Conservation (phyloP, 1,140 invertebrate genomes). For the Drosophila santomea region DNA sequence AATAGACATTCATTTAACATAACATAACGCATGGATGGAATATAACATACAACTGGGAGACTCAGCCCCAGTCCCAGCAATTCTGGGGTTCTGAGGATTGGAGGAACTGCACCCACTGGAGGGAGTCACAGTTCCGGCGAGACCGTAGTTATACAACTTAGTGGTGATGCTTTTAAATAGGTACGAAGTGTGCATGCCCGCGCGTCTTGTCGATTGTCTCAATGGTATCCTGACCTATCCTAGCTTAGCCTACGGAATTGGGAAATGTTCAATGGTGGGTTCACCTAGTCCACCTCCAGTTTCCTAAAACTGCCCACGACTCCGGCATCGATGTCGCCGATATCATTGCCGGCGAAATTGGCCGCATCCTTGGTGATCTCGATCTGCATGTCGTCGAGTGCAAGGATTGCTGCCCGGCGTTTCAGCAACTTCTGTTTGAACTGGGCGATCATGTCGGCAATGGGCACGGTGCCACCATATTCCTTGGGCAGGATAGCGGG, state of each 20-base stretch:
- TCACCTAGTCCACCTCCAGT: conserved; percentile 90
- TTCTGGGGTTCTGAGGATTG: neutral
- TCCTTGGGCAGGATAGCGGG: conserved; percentile 92
- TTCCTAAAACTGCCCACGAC: conserved; percentile 92
- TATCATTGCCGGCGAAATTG: conserved; percentile 87
- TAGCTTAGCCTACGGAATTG: conserved; percentile 55
- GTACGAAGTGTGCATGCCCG: conserved; percentile 59
- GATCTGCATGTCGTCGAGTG: conserved; percentile 92
- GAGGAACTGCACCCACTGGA: neutral
- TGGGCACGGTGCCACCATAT: conserved; percentile 92
- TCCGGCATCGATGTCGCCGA: conserved; percentile 88
- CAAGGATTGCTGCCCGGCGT: conserved; percentile 88
- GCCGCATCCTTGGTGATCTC: conserved; percentile 88
- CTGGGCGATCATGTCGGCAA: conserved; percentile 91
- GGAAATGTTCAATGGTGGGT: neutral
- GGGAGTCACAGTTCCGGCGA: conserved; percentile 7
- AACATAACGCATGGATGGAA: conserved; percentile 55
- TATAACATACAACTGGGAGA: conserved; percentile 43
- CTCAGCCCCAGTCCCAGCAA: conserved; percentile 24
- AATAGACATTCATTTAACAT: conserved; percentile 63
- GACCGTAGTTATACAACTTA: conserved; percentile 60
- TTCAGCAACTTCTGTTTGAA: conserved; percentile 89
- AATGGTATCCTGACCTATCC: conserved; percentile 71
- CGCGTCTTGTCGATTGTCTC: conserved; percentile 69
- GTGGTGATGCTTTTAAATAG: conserved; percentile 52